Base-by-base conservation (phyloP, 2,888 invertebrate genomes). In the Acrobasis repandana region DNA sequence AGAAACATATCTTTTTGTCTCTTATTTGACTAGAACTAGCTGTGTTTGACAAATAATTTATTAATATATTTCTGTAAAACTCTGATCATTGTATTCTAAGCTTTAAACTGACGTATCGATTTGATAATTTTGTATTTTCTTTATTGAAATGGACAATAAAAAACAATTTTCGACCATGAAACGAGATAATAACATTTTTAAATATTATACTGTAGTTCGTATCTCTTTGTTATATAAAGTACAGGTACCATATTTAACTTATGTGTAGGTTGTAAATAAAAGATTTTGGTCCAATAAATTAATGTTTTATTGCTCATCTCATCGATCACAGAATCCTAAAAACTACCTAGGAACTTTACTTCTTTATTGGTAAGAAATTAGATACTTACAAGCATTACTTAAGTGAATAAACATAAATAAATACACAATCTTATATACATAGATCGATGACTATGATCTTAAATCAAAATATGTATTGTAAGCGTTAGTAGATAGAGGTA, bases 31-130 rank as follows among this genome's bases (percentile, higher is more conserved):
- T 88, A 85, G 79, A 78, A 73, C 74, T 82, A 86, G 92, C 92
- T 92, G 92, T 92, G 92, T 90, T 83, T 85, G 92, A 92, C 92
- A 92, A 92, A 92, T 92, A 92, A 90, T 74, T 66, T 69, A 67
- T 70, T 65, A 67, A 67, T 63, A 61, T 20, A 57, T 70, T 66
- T 56, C 61, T 62, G 64, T 66, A 16, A 15, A 63, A 58, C 15
- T 58, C 18, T 68, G 58, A 60, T 56, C 34, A 61, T 56, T 47
- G 28, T 62, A 66, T 63, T 64, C 62, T 64, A 64, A 69, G 69
- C 71, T 75, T 73, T 67, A 63, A 64, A 64, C 10, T 38, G 46
- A 46, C 11, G 58, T 49, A 58, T 34, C 36, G 36, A 58, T 58
- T 58, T 16, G 11, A 62, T 63, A 65, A 60, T 56, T 64, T 58